A percentile compares a stretch with the other conserved stretches of the same genome.
phyloP scores from a whole-genome alignment of 1,140 invertebrate genomes.

The Eubasilissa regina region DNA sequence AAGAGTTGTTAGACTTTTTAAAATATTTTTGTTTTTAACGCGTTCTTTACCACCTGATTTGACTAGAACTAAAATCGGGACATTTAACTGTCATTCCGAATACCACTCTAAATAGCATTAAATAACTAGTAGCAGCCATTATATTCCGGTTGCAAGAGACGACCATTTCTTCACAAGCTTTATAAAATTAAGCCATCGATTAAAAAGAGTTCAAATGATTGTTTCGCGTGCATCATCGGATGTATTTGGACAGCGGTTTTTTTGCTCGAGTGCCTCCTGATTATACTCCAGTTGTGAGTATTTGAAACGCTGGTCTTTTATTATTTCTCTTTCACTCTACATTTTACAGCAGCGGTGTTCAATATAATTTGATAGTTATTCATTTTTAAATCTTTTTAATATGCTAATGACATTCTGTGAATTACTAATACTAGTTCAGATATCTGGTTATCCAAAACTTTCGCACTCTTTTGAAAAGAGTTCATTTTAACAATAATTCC shows the following conservation, averaged over 20 bases:
- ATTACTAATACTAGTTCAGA: neutral
- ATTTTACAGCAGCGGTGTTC: constrained; percentile 4
- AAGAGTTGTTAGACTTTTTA: no score
- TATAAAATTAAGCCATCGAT: neutral
- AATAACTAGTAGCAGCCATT: constrained; percentile 35
- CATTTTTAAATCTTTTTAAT: neutral
- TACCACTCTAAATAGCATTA: constrained; percentile 30
- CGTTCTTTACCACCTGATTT: neutral
- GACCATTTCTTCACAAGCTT: neutral
- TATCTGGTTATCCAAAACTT: no score
- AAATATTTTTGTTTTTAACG: no score
- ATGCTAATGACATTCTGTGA: neutral
- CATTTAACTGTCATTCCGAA: neutral
- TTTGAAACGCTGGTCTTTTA: neutral
- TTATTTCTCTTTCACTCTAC: constrained; percentile 23
- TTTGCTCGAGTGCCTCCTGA: neutral
- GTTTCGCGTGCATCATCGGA: neutral
- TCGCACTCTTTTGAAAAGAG: no score
- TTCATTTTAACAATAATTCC: no score
- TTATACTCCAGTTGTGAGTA: neutral
- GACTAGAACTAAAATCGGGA: neutral
- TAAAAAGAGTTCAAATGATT: neutral
- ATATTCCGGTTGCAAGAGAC: constrained; percentile 5
- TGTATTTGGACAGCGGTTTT: neutral
- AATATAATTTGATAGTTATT: neutral